Evolutionary conservation across 2,888 invertebrate species (phyloP).

Genomic region (Homarus gammarus): DNA sequence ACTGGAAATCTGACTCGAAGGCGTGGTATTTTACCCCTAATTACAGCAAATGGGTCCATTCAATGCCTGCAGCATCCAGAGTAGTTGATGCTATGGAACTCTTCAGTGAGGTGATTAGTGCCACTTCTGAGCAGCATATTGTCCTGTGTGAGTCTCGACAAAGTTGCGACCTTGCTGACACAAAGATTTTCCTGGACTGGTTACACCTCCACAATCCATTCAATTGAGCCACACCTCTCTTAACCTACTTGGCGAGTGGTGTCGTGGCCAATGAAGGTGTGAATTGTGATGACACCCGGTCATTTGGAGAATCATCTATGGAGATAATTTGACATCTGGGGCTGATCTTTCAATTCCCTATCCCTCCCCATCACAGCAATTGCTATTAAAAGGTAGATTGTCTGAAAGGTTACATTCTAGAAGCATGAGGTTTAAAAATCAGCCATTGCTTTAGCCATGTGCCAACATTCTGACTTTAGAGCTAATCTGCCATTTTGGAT

Average conservation of each 20-base stretch:
- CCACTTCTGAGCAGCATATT: not conserved
- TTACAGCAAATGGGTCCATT: not conserved
- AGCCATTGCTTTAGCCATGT: no score
- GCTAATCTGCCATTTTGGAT: no score
- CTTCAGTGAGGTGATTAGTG: not conserved
- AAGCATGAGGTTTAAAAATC: no score
- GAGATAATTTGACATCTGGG: no score
- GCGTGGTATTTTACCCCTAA: not conserved
- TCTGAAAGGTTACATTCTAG: no score
- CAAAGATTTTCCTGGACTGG: not conserved
- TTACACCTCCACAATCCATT: constrained; percentile 6
- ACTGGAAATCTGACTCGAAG: constrained; percentile 4
- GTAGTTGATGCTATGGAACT: not conserved
- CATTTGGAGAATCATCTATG: constrained; percentile 12
- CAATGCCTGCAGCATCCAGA: not conserved
- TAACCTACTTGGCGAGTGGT: not conserved
- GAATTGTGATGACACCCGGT: not conserved
- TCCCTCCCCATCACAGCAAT: no score
- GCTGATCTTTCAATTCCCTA: no score
- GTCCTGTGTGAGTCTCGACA: not conserved
- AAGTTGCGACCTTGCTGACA: not conserved
- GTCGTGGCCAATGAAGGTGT: not conserved
- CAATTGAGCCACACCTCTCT: not conserved
- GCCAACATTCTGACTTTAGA: no score
- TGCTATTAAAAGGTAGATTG: no score